Conservation (phyloP, 2,888 invertebrate genomes). For the Cynaeus angustus region DNA sequence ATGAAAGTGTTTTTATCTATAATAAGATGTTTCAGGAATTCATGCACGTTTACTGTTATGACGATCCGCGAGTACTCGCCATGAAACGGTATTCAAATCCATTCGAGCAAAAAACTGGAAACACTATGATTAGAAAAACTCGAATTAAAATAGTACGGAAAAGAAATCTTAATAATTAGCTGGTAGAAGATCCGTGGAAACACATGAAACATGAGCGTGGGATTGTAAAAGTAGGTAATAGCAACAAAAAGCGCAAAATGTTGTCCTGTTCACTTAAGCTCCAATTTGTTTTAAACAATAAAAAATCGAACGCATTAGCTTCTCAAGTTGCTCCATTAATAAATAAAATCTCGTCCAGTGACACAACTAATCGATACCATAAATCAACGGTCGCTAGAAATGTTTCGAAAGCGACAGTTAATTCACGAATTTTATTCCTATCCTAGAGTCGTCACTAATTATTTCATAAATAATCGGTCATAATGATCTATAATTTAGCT, state of each 20-base stretch:
- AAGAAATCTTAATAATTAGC: constrained; percentile 20
- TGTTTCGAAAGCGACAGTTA: constrained; percentile 32
- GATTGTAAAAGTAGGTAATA: constrained; percentile 30
- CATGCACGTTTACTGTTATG: constrained; percentile 15
- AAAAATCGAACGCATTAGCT: constrained; percentile 24
- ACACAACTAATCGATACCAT: constrained; percentile 32
- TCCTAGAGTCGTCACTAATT: constrained; percentile 14
- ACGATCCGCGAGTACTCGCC: constrained; percentile 6
- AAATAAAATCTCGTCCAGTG: constrained; percentile 33
- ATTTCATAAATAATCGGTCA: constrained; percentile 24
- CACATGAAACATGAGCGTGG: constrained; percentile 19
- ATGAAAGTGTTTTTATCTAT: neutral
- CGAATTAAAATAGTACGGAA: constrained; percentile 21
- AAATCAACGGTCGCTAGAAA: constrained; percentile 30
- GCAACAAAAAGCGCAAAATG: constrained; percentile 20
- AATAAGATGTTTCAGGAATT: neutral
- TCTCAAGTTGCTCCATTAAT: constrained; percentile 30
- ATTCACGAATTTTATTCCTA: constrained; percentile 22
- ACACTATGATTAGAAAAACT: constrained; percentile 30
- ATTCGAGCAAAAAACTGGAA: constrained; percentile 17
- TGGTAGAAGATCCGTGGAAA: constrained; percentile 6
- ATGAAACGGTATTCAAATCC: constrained; percentile 30
- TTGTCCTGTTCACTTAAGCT: neutral
- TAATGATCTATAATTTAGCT: constrained; percentile 27
- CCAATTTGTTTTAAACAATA: constrained; percentile 19